Evolutionary conservation across 2,888 invertebrate genomes (phyloP).

Genomic region (Temnothorax ravouxi): DNA sequence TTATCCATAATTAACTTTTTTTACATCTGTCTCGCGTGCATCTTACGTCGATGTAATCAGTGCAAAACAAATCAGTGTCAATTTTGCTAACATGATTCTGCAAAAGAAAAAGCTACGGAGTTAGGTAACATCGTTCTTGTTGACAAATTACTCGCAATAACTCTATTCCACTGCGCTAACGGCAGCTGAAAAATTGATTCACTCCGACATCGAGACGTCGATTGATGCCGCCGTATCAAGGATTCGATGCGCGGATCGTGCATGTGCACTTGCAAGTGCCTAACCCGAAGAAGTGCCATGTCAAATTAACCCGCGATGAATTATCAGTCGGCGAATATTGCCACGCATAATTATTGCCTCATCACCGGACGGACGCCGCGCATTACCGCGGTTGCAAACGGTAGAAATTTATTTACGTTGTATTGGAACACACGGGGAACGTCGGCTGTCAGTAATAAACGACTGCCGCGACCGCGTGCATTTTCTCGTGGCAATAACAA

Average conservation of each 20-base stretch:
- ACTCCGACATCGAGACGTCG: conserved; percentile 20
- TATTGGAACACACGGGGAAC: not conserved
- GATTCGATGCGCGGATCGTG: not conserved
- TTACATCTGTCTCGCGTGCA: not conserved
- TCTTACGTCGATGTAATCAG: not conserved
- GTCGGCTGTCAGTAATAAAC: conserved; percentile 60
- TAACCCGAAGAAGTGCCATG: not conserved
- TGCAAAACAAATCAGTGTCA: not conserved
- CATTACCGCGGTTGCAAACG: conserved; percentile 42
- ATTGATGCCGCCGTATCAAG: conserved; percentile 21
- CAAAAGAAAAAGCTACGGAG: not conserved
- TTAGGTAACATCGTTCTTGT: conserved; percentile 3
- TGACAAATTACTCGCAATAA: conserved; percentile 33
- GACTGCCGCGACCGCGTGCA: conserved; percentile 26
- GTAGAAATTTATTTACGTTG: conserved; percentile 61
- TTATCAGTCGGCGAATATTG: conserved; percentile 32
- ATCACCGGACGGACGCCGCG: not conserved
- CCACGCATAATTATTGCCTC: conserved; percentile 27
- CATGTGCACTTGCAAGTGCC: not conserved
- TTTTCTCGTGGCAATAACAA: conserved; percentile 53
- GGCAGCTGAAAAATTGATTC: conserved; percentile 24
- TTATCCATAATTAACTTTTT: not conserved
- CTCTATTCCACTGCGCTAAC: not conserved
- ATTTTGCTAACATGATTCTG: not conserved
- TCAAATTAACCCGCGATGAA: conserved; percentile 29